Percentiles rank a stretch among this genome's conserved stretches.
phyloP scores from a whole-genome alignment of 2,113 vertebrate genomes.

The Podarcis raffonei region DNA sequence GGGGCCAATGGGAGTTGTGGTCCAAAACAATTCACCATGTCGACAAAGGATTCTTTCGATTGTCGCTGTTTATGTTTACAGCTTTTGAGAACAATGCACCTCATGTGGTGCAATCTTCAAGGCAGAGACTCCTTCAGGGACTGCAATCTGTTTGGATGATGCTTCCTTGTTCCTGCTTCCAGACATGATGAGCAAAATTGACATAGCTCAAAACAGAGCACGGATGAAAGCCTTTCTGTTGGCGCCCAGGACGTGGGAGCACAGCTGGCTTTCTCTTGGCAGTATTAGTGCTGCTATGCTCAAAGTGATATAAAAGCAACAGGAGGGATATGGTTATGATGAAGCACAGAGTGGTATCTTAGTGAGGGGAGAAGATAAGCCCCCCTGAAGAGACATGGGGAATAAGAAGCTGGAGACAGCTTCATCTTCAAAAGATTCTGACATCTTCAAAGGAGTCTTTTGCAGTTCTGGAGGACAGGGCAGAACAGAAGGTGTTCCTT shows the following conservation, averaged over 20 bases:
- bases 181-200: not conserved
- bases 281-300: not conserved
- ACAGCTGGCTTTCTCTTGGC: not conserved
- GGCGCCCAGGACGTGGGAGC: not conserved
- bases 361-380: not conserved
- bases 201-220: not conserved
- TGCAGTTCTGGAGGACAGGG: not conserved
- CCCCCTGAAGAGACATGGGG: not conserved
- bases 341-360: not conserved
- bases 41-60: accelerated
- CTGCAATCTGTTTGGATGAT: not conserved
- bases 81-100: not conserved
- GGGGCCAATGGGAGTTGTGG: not conserved
- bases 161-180: not conserved
- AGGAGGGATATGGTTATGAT: not conserved
- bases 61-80: not conserved
- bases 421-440: not conserved
- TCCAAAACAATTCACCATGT: too few relatives aligned
- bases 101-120: not conserved
- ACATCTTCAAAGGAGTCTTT: not conserved
- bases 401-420: not conserved
- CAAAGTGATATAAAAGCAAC: not conserved
- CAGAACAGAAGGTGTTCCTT: not conserved
- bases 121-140: not conserved
- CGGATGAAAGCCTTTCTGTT: not conserved